phyloP scores from a whole-genome alignment of 1,140 invertebrate species.

The Venturia canescens region DNA sequence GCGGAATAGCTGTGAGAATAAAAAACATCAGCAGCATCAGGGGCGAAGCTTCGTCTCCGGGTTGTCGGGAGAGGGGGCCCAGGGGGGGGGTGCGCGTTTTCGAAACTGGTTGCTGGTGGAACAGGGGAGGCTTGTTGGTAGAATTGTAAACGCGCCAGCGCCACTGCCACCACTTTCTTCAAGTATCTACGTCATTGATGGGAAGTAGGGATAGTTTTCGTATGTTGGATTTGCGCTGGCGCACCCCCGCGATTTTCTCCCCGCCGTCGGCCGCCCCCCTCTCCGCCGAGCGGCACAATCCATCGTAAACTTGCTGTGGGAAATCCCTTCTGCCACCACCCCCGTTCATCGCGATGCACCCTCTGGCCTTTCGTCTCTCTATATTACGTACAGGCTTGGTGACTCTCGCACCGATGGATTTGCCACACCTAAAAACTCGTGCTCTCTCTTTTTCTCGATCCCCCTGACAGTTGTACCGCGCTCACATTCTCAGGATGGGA shows the following conservation, averaged over 20 bases:
- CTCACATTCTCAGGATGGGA: neutral
- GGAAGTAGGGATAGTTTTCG: conserved; percentile 26
- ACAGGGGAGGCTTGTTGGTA: neutral
- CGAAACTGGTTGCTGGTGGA: neutral
- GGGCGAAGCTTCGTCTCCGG: conserved; percentile 35
- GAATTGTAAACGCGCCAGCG: conserved; percentile 37
- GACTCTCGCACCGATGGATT: conserved; percentile 38
- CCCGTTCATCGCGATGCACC: conserved; percentile 19
- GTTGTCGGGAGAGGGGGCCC: neutral
- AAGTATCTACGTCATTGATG: conserved; percentile 20
- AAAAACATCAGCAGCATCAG: conserved; percentile 27
- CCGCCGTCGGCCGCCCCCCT: neutral
- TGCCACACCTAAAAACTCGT: conserved; percentile 41
- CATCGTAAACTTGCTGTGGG: conserved; percentile 8
- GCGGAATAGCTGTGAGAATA: conserved; percentile 43
- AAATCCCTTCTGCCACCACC: neutral
- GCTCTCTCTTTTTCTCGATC: neutral
- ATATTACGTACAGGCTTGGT: conserved; percentile 29
- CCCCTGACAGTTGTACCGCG: neutral
- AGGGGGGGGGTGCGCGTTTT: conserved; percentile 14
- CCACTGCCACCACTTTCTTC: conserved; percentile 15
- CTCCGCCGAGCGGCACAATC: neutral
- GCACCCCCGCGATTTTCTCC: conserved; percentile 12
- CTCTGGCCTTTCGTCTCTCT: conserved; percentile 19
- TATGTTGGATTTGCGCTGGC: conserved; percentile 31